A percentile compares a stretch with the other conserved stretches of the same genome.
These are phyloP conservation scores for Aramus guarauna DNA, from an alignment of 2,113 vertebrate genomes.

Conservation along the genomic window DNA sequence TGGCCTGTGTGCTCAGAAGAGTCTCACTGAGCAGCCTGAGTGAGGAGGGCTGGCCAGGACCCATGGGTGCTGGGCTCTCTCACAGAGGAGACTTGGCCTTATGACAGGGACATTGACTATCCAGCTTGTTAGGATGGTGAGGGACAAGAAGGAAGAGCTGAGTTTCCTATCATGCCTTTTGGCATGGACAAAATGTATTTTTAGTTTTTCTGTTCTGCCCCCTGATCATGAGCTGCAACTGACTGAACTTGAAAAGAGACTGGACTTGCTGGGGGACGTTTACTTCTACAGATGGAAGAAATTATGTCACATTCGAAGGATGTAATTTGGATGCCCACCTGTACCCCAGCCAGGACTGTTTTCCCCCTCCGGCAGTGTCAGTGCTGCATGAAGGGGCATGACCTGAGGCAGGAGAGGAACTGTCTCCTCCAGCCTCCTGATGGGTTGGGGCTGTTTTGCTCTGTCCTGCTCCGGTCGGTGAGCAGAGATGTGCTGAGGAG, in stretches of 20 bases:
- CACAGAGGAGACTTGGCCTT: neutral
- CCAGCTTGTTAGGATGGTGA: neutral
- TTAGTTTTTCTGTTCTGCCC: neutral
- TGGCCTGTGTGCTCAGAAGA: neutral
- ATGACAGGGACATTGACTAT: neutral
- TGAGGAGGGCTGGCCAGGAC: neutral
- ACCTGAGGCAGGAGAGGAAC: neutral
- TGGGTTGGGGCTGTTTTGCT: neutral
- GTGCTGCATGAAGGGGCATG: neutral
- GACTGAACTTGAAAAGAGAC: neutral
- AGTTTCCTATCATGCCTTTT: neutral
- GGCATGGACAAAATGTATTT: neutral
- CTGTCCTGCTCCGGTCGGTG: neutral
- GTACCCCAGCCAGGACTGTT: neutral
- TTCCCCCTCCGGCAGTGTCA: neutral
- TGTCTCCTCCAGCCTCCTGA: fast-evolving
- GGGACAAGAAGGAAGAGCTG: neutral
- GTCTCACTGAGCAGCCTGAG: neutral
- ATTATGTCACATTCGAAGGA: neutral
- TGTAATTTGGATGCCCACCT: fast-evolving
- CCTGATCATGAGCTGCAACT: neutral
- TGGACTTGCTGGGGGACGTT: neutral
- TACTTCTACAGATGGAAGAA: neutral
- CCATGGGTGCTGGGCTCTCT: neutral
- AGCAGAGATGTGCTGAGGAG: neutral